These are phyloP conservation scores for Lymantria monacha DNA, from an alignment of 2,888 invertebrate species.

Conservation along the genomic window DNA sequence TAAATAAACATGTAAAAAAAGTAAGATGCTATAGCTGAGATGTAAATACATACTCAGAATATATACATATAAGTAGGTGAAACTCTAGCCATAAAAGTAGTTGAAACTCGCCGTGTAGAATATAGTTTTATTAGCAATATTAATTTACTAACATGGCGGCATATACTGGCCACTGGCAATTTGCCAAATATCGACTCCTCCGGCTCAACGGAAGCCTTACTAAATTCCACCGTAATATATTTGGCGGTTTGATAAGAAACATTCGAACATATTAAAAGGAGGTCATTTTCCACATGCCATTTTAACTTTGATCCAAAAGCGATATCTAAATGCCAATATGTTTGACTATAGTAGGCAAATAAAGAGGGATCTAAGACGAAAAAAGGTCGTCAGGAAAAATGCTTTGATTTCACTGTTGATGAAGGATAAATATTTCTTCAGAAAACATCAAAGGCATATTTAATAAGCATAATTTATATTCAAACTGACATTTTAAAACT, in stretches of 20 bases:
- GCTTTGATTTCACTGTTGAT: slow-evolving; percentile 20
- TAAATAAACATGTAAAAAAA: too few relatives aligned
- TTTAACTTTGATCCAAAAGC: slow-evolving; percentile 33
- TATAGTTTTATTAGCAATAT: slow-evolving; percentile 56
- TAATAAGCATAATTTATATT: neutral
- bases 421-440: neutral
- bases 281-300: slow-evolving; percentile 30
- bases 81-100: too few relatives aligned
- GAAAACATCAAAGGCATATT: neutral
- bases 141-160: slow-evolving; percentile 69
- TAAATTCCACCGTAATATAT: slow-evolving; percentile 53
- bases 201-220: slow-evolving; percentile 30
- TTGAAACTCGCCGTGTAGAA: too few relatives aligned
- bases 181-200: slow-evolving; percentile 54
- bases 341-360: slow-evolving; percentile 1
- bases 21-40: too few relatives aligned
- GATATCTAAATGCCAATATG: slow-evolving; percentile 28
- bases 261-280: slow-evolving; percentile 5
- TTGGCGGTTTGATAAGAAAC: slow-evolving; percentile 52
- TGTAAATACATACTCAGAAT: too few relatives aligned
- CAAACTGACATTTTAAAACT: neutral
- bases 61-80: too few relatives aligned
- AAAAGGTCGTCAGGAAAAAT: slow-evolving; percentile 22
- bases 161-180: slow-evolving; percentile 65
- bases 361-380: slow-evolving; percentile 7